phyloP scores from a whole-genome alignment of 2,888 invertebrate genomes.

The Drosophila nigricruria region DNA sequence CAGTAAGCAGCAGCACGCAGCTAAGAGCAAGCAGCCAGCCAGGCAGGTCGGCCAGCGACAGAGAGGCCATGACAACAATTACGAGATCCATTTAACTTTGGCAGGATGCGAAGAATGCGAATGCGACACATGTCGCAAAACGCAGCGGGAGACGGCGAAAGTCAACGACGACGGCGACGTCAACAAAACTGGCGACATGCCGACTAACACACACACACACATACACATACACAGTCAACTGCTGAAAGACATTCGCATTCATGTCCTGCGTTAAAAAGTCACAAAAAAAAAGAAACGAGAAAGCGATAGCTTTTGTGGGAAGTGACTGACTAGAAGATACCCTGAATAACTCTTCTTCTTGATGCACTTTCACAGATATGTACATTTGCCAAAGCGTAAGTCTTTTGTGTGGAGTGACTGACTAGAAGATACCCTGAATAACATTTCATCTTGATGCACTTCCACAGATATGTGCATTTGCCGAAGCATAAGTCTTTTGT shows the following conservation, averaged over 20 bases:
- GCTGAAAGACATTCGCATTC: slow-evolving; percentile 54
- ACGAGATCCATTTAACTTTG: slow-evolving; percentile 82
- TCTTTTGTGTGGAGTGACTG: no score
- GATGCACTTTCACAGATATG: background rate
- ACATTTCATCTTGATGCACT: no score
- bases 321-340: slow-evolving; percentile 1
- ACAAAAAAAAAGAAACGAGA: slow-evolving; percentile 37
- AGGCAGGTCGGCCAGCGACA: slow-evolving; percentile 23
- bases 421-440: no score
- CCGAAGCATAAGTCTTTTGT: no score
- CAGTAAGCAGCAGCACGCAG: background rate
- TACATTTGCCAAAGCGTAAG: no score
- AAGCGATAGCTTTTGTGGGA: background rate
- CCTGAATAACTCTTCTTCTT: background rate
- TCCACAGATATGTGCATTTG: no score
- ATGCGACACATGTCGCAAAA: slow-evolving; percentile 80
- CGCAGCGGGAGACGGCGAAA: slow-evolving; percentile 60
- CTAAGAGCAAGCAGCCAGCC: background rate
- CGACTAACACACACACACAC: slow-evolving; percentile 51
- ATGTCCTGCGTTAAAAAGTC: slow-evolving; percentile 70
- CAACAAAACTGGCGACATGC: slow-evolving; percentile 74
- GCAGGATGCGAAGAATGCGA: slow-evolving; percentile 77
- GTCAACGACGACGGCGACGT: slow-evolving; percentile 42
- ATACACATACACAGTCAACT: slow-evolving; percentile 4
- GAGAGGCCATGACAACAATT: slow-evolving; percentile 72